Conservation (phyloP, 2,113 vertebrate species). For the Lophura nycthemera region DNA sequence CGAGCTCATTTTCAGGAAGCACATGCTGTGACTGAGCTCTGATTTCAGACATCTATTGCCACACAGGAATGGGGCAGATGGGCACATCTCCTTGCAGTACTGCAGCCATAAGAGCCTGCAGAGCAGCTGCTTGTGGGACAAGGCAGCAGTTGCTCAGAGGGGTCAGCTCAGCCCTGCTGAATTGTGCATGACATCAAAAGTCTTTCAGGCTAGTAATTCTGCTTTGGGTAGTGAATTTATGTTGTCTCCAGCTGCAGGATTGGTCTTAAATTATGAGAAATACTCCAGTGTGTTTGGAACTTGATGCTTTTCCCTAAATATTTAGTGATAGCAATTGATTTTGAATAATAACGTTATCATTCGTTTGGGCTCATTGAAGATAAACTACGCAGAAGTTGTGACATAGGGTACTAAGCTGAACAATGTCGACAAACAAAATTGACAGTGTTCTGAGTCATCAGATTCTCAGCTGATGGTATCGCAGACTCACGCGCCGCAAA, state of each 20-base stretch:
- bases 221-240: not conserved
- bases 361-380: slow-evolving; percentile 5
- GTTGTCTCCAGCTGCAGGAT: not conserved
- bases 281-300: not conserved
- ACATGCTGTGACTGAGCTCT: accelerated
- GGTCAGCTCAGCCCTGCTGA: not conserved
- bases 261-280: slow-evolving; percentile 9
- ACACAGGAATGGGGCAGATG: not conserved
- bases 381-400: slow-evolving; percentile 8
- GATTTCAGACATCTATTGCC: accelerated
- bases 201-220: not conserved
- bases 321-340: slow-evolving; percentile 23
- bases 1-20: not conserved
- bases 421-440: not conserved
- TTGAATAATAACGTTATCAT: slow-evolving; percentile 6
- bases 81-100: accelerated
- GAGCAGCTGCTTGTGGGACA: not conserved
- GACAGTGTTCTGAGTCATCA: slow-evolving; percentile 23
- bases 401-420: not conserved
- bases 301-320: not conserved
- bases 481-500: not conserved
- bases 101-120: not conserved
- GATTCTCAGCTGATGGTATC: slow-evolving; percentile 53
- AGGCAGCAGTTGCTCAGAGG: not conserved
- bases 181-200: not conserved